Conservation (phyloP, 1,140 invertebrate species). For the Zaprionus taronus region DNA sequence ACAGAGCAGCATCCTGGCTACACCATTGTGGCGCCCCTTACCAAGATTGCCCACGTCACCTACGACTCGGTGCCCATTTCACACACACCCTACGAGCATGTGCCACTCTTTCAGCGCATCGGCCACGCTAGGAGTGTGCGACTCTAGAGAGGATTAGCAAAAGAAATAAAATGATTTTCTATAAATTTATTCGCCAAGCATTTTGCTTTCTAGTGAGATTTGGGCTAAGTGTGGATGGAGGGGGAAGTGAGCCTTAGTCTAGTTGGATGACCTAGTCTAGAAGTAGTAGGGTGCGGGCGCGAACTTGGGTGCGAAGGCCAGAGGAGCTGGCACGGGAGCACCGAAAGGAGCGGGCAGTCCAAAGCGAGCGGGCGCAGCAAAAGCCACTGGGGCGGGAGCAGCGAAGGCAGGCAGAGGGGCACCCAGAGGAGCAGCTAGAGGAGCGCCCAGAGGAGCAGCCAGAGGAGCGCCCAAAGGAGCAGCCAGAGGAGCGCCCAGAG, state of each 20-base stretch:
- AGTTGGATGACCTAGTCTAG: constrained; percentile 30
- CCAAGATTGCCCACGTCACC: constrained; percentile 74
- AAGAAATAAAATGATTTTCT: constrained; percentile 27
- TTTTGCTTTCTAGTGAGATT: constrained; percentile 54
- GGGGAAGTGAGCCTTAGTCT: constrained; percentile 13
- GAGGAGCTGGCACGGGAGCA: constrained; percentile 66
- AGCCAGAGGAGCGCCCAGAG: constrained; percentile 33
- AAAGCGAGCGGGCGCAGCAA: constrained; percentile 65
- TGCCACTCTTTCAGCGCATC: constrained; percentile 77
- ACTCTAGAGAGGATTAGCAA: constrained; percentile 13
- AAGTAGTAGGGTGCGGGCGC: constrained; percentile 67
- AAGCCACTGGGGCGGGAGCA: constrained; percentile 64
- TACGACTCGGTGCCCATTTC: constrained; percentile 77
- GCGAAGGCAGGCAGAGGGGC: constrained; percentile 55
- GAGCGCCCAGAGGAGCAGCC: constrained; percentile 43
- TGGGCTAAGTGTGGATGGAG: constrained; percentile 56
- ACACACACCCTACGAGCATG: constrained; percentile 70
- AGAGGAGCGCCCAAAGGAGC: constrained; percentile 11
- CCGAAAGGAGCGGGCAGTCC: constrained; percentile 63
- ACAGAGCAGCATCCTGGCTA: constrained; percentile 63
- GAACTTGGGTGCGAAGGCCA: constrained; percentile 63
- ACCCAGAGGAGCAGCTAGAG: constrained; percentile 65
- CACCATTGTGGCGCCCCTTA: constrained; percentile 71
- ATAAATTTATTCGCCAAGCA: constrained; percentile 63
- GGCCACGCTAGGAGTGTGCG: constrained; percentile 61